A percentile compares a stretch with the other conserved stretches of the same genome.
phyloP scores from a whole-genome alignment of 2,113 vertebrate species.

The Casuarius casuarius region DNA sequence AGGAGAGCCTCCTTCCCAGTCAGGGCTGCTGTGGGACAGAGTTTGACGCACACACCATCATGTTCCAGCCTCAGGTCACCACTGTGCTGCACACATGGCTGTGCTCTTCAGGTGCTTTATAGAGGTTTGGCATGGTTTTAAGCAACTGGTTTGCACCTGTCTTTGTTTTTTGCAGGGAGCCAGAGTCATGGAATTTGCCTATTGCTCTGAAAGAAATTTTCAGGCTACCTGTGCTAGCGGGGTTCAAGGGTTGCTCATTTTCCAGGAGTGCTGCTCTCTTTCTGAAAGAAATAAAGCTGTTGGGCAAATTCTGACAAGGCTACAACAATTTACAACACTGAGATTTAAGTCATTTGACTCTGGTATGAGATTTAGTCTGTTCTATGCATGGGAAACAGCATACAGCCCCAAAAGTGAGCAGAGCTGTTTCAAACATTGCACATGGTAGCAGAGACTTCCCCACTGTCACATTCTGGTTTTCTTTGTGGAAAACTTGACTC shows the following conservation, averaged over 20 bases:
- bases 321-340: not conserved
- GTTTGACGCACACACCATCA: accelerated
- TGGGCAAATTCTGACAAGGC: not conserved
- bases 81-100: not conserved
- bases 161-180: not conserved
- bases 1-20: not conserved
- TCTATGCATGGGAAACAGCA: not conserved
- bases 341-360: not conserved
- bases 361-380: not conserved
- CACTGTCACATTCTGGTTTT: not conserved
- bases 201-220: not conserved
- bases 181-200: slow-evolving; percentile 44
- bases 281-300: not conserved
- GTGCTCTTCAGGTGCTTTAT: not conserved
- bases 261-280: not conserved
- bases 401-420: not conserved
- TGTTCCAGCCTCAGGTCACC: not conserved
- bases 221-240: not conserved
- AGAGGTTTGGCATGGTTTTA: not conserved
- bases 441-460: not conserved
- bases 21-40: not conserved
- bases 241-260: not conserved
- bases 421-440: not conserved
- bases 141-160: not conserved
- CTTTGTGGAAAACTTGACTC: not conserved